phyloP scores from a whole-genome alignment of 2,113 vertebrate genomes.

The Perca flavescens region DNA sequence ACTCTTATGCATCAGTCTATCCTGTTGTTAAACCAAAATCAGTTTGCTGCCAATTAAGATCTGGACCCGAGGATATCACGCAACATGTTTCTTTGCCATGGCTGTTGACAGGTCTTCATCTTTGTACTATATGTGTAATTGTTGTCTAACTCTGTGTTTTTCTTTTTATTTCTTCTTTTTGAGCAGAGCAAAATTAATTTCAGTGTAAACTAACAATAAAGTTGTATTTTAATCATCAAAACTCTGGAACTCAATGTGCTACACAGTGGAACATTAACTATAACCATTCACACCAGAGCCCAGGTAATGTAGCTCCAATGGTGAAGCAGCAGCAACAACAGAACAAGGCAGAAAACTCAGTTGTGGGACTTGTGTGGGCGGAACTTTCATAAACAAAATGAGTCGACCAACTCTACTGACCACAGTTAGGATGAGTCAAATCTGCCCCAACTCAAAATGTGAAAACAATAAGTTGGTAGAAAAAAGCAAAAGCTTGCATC shows the following conservation, averaged over 20 bases:
- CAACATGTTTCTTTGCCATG: no score
- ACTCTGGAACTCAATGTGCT: background rate
- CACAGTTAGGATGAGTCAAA: slow-evolving; percentile 46
- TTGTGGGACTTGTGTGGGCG: background rate
- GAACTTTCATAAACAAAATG: slow-evolving; percentile 40
- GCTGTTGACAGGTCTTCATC: no score
- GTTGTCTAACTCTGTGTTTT: no score
- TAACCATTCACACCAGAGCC: background rate
- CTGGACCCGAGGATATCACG: no score
- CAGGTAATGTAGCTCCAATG: background rate
- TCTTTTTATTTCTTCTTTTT: no score
- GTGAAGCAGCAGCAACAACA: background rate
- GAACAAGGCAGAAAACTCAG: background rate
- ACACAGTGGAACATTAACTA: background rate
- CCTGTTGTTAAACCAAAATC: no score
- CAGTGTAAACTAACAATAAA: no score
- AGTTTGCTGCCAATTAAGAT: no score
- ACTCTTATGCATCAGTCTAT: no score
- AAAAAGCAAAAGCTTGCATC: background rate
- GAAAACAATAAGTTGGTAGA: background rate
- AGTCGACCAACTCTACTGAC: slow-evolving; percentile 22
- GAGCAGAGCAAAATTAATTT: no score
- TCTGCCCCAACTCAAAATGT: slow-evolving; percentile 8
- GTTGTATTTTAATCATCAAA: no score
- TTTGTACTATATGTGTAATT: no score